phyloP scores from a whole-genome alignment of 2,888 invertebrate species.

The Cantharis rustica region DNA sequence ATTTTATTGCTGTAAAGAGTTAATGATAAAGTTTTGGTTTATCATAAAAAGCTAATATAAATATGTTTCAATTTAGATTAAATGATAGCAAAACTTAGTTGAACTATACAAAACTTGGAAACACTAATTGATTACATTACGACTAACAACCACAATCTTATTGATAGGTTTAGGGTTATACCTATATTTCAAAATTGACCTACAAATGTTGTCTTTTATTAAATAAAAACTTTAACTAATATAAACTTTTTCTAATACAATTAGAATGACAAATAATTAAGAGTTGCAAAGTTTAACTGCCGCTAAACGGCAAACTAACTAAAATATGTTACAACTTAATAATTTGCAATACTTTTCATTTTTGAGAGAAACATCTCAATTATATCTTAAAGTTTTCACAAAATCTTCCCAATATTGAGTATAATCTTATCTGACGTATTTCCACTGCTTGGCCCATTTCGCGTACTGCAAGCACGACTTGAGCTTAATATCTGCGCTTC shows the following conservation, averaged over 20 bases:
- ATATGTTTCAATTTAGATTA: neutral
- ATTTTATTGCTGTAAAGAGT: neutral
- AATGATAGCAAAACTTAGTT: neutral
- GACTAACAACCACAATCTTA: conserved; percentile 4
- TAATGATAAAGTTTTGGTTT: neutral
- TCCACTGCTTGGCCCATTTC: too few species aligned
- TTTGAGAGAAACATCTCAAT: neutral
- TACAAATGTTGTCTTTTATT: neutral
- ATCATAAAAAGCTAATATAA: neutral
- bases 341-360: neutral
- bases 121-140: conserved; percentile 4
- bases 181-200: neutral
- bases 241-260: neutral
- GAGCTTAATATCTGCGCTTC: too few species aligned
- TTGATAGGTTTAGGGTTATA: conserved; percentile 4
- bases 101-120: conserved; percentile 1
- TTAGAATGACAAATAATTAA: neutral
- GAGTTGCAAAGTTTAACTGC: neutral
- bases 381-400: neutral
- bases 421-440: too few species aligned
- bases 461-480: too few species aligned
- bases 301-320: neutral
- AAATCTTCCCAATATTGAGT: neutral
- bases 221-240: neutral
- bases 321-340: neutral